Conservation (phyloP, 2,888 invertebrate species). For the Furcula furcula region DNA sequence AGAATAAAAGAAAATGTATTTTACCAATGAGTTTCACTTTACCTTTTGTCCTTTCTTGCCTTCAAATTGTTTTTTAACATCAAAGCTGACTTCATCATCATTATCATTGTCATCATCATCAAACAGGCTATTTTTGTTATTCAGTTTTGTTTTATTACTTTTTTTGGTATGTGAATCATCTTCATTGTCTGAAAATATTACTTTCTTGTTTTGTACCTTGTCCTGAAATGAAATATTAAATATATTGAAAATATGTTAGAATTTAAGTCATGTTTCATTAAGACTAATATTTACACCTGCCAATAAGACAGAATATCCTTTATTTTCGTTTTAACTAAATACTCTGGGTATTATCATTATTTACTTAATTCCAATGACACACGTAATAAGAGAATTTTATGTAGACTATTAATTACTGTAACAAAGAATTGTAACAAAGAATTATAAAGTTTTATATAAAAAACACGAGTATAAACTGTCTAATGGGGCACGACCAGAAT, state of each 20-base stretch:
- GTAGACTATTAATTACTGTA: too few species aligned
- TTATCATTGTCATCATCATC: conserved; percentile 76
- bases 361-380: too few species aligned
- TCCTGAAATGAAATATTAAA: conserved; percentile 62
- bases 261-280: background rate
- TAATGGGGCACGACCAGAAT: too few species aligned
- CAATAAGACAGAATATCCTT: too few species aligned
- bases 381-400: too few species aligned
- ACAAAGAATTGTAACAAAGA: too few species aligned
- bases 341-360: too few species aligned
- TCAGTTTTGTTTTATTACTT: conserved; percentile 14
- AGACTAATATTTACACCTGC: background rate
- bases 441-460: too few species aligned
- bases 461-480: too few species aligned
- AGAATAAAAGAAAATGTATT: background rate
- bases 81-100: conserved; percentile 79
- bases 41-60: conserved; percentile 84
- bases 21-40: conserved; percentile 10
- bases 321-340: too few species aligned
- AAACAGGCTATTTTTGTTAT: conserved; percentile 58
- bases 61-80: conserved; percentile 85
- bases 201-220: conserved; percentile 80
- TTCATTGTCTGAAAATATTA: conserved; percentile 82
- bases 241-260: background rate
- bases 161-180: conserved; percentile 27